Evolutionary conservation across 2,797 vertebrate genomes (phyloP), one percentile per base, ranked within the genome.

Genomic region (Scomberomorus guttatus): DNA sequence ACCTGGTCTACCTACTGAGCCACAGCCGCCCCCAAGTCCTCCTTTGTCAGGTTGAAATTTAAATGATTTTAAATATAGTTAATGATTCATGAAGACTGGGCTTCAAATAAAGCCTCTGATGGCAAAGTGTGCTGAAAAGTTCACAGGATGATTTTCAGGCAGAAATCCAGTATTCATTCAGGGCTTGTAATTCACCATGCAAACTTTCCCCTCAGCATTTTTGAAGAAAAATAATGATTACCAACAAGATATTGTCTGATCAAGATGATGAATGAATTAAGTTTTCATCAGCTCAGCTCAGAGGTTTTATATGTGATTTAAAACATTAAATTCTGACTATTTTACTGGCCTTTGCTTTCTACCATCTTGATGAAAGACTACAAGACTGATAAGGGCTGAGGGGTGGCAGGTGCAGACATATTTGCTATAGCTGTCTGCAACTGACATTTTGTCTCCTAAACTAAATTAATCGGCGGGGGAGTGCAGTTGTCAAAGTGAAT

Each of bases 31-130:
- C 8, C 34, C 34, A 37, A 12, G 11, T 37, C 37, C 37, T 11
- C 37, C 9, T 37, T 37, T 12, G 37, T 37, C 4, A 12, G 46
- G 44, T 46, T 56, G 1, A 55, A 57, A 68, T 61, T 24, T 55
- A 20, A 73, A 61, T 57, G 27, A 55, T 67, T 75, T 3, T 25
- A 48, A 62, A 71, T 15, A 37, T 14, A 46, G 6, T 25, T 50
- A 22, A 55, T 42, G 10, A 29, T 52, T 2, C 11, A 51, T 15
- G 12, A 10, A 58, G 46, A 27, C 29, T 11, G 9, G 70, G 34
- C 59, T 34, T 42, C 20, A 18, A 54, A 20, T 32, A 24, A 29
- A 24, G 1, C 3, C 20, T 22, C 15, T 8, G 17, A 64, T n/a
- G 25, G 18, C 39, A 62, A 58, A 55, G 54, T 42, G 11, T 20